Conservation (phyloP, 2,113 vertebrate genomes). For the Tiliqua scincoides region DNA sequence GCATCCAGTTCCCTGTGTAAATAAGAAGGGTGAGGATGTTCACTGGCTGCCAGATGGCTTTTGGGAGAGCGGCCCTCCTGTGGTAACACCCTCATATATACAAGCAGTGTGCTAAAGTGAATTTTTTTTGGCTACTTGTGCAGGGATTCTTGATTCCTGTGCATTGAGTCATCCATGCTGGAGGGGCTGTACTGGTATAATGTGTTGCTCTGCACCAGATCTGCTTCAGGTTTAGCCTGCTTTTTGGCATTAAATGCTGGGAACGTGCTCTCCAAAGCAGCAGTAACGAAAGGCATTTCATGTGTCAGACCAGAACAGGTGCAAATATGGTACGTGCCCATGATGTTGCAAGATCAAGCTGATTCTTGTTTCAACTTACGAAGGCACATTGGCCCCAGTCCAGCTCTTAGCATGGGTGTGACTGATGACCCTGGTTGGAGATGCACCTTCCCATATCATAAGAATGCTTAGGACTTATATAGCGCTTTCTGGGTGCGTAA, state of each 20-base stretch:
- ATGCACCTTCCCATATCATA: not conserved
- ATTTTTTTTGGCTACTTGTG: not conserved
- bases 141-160: too few species aligned
- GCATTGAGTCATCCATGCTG: not conserved
- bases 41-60: not conserved
- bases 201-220: not conserved
- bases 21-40: not conserved
- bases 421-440: not conserved
- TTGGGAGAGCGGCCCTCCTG: not conserved
- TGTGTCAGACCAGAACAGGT: not conserved
- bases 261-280: not conserved
- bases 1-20: not conserved
- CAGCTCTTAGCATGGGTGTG: not conserved
- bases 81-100: not conserved
- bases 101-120: not conserved
- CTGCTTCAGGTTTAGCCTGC: not conserved
- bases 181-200: not conserved
- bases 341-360: not conserved
- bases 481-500: too few species aligned
- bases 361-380: not conserved
- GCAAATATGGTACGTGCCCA: not conserved
- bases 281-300: not conserved
- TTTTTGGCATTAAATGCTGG: not conserved
- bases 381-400: not conserved
- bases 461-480: too few species aligned